Percentiles rank a stretch among this genome's conserved stretches.
Conservation (phyloP, 2,797 vertebrate species). For the Pteropus rufus region DNA sequence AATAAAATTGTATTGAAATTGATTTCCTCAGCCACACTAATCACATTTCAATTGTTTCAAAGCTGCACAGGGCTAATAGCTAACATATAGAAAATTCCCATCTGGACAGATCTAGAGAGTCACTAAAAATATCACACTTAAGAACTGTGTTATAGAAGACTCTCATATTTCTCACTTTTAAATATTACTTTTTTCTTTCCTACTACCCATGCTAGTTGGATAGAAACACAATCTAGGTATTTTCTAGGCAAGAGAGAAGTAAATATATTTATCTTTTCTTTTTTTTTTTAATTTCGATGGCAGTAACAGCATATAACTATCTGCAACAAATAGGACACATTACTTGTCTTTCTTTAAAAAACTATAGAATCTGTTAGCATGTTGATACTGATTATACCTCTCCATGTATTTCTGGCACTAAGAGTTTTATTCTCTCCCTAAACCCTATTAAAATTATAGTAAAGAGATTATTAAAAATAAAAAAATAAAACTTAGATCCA, state of each 20-base stretch:
- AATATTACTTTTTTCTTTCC: neutral
- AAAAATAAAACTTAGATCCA: neutral
- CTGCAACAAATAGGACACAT: neutral
- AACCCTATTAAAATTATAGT: neutral
- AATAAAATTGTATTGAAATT: neutral
- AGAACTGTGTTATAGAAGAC: neutral
- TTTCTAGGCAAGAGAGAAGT: neutral
- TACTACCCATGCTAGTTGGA: neutral
- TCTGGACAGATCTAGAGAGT: neutral
- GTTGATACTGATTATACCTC: neutral
- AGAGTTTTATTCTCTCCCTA: neutral
- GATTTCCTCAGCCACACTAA: neutral
- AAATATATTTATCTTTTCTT: neutral
- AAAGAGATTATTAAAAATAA: neutral
- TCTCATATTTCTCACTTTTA: neutral
- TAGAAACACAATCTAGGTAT: neutral
- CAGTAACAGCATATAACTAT: neutral
- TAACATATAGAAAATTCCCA: neutral
- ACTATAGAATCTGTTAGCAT: neutral
- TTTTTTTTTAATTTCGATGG: neutral
- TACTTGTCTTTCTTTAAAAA: neutral
- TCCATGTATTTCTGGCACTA: neutral
- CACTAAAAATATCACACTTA: neutral
- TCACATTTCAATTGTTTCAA: neutral
- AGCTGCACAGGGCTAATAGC: neutral